Percentiles rank a stretch among this genome's conserved stretches.
Conservation (phyloP, 2,888 invertebrate species). For the Bombyx huttoni region DNA sequence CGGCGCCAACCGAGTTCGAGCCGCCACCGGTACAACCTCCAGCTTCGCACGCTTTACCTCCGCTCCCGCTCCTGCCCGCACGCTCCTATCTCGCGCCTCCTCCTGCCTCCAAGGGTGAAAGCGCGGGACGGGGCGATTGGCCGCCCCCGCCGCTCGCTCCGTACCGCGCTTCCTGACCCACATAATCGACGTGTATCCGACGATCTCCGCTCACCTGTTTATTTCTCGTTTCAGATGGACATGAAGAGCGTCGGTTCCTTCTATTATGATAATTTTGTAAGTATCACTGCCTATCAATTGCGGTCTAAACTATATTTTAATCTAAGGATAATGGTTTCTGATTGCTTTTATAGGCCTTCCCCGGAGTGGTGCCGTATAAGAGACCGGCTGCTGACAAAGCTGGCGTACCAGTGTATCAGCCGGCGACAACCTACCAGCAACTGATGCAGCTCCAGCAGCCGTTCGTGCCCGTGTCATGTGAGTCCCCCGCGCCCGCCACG, state of each 20-base stretch:
- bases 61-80: constrained; percentile 43
- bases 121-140: constrained; percentile 32
- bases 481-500: constrained; percentile 87
- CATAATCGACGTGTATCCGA: constrained; percentile 35
- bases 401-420: constrained; percentile 96
- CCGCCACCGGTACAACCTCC: constrained; percentile 91
- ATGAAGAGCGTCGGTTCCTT: constrained; percentile 96
- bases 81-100: constrained; percentile 33
- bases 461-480: constrained; percentile 99
- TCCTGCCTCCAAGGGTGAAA: constrained; percentile 27
- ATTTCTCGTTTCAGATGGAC: constrained; percentile 89
- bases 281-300: constrained; percentile 57
- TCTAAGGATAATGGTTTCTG: constrained; percentile 3
- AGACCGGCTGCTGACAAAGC: constrained; percentile 97
- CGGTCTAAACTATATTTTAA: constrained; percentile 2
- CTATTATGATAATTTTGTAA: constrained; percentile 97
- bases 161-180: constrained; percentile 30
- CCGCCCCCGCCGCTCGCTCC: constrained; percentile 42
- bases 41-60: constrained; percentile 77
- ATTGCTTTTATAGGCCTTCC: constrained; percentile 81
- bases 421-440: constrained; percentile 94
- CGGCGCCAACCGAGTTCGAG: constrained; percentile 76
- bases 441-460: constrained; percentile 95
- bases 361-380: constrained; percentile 96
- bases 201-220: constrained; percentile 51